Evolutionary conservation across 2,113 vertebrate species (phyloP).

Genomic region (Saimiri boliviensis): DNA sequence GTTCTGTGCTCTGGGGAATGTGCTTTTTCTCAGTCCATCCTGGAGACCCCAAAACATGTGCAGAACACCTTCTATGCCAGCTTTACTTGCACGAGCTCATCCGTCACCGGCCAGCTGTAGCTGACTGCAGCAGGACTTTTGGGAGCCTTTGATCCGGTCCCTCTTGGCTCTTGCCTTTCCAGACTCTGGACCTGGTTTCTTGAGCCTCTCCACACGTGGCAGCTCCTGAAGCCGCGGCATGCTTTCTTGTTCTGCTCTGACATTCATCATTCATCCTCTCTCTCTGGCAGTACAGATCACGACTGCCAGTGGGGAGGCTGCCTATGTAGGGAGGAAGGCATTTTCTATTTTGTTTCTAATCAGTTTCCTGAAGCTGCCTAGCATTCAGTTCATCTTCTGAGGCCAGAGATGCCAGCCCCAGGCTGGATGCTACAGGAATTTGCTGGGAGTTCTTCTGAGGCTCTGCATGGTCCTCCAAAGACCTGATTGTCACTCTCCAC

Average conservation of each 20-base stretch:
- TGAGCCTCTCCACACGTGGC: not conserved
- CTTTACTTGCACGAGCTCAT: not conserved
- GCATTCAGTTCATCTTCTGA: not conserved
- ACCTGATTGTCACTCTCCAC: accelerated
- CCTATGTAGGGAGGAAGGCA: not conserved
- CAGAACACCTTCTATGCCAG: not conserved
- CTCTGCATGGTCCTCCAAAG: not conserved
- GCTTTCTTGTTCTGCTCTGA: not conserved
- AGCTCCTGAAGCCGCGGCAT: accelerated
- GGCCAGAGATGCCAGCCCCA: too few relatives aligned
- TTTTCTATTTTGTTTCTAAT: conserved; percentile 3
- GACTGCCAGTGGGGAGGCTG: not conserved
- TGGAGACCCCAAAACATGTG: not conserved
- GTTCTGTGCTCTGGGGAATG: accelerated
- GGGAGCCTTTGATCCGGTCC: not conserved
- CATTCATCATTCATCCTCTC: not conserved
- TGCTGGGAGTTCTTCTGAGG: not conserved
- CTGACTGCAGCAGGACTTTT: not conserved
- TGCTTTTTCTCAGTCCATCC: accelerated
- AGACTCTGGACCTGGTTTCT: conserved; percentile 30
- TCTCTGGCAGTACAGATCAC: not conserved
- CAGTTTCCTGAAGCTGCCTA: not conserved
- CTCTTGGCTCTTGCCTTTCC: not conserved
- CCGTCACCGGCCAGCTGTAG: not conserved
- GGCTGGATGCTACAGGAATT: not conserved